Base-by-base conservation (phyloP, 2,888 invertebrate species). In the Hipparchia sbordonii region DNA sequence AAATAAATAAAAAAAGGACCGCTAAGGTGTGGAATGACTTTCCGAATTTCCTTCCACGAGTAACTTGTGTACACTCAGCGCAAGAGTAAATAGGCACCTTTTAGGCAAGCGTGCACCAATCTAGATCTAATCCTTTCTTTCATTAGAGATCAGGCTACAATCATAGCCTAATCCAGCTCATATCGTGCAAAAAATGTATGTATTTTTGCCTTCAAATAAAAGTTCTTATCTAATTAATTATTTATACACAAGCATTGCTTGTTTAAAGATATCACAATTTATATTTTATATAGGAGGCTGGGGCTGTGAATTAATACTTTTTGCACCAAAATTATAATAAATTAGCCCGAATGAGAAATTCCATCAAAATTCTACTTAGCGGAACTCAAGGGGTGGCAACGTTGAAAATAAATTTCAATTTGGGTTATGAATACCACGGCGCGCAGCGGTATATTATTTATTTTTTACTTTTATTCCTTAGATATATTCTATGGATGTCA, bases 341-440 rank as follows among this genome's bases (percentile, higher is more conserved):
- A 87, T 87, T 87, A 89, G 87, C 86, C 85, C 85, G 83, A 84
- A 84, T 82, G 84, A 84, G 85, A 88, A 89, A 91, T 91, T 89
- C 88, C 87, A 89, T 91, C 87, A 87, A 80, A 90, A 91, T 90
- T 88, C 89, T 89, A 89, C 89, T 90, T 86, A 86, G 86, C 88
- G 90, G 88, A 91, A 91, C 90, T 91, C 90, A 91, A 90, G 87
- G 87, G 87, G 82, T 84, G 86, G 82, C 87, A 86, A 84, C 85
- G 87, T 85, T 84, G 85, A 85, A 89, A 89, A 90, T 90, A 88
- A 89, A 90, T 90, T 91, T 88, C 87, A 89, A 89, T 91, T 91
- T 88, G 84, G 85, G 86, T 85, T 85, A 85, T 83, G 86, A 82
- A 86, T 76, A 74, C 68, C 68, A 70, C 70, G 72, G 59, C 73